phyloP scores from a whole-genome alignment of 2,113 vertebrate species.

The Ochotona curzoniae region DNA sequence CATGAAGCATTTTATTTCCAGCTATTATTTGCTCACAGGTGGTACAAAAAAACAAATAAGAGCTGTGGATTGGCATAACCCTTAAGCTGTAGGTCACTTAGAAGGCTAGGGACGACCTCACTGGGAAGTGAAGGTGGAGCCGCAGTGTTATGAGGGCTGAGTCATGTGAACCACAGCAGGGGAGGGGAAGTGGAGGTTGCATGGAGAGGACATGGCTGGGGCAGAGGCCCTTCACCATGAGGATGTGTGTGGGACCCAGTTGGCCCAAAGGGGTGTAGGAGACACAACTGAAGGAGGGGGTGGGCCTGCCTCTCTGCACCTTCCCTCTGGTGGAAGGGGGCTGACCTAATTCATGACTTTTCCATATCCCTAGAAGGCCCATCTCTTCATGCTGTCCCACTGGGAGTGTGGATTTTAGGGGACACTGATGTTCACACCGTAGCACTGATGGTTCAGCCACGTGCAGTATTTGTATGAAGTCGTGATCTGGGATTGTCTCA shows the following conservation, averaged over 20 bases:
- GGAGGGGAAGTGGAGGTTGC: neutral
- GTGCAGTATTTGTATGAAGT: neutral
- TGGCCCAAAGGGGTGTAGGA: neutral
- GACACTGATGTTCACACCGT: neutral
- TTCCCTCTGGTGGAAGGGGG: neutral
- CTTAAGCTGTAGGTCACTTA: neutral
- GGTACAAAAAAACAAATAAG: neutral
- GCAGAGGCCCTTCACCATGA: neutral
- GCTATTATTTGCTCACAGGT: neutral
- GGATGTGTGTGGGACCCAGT: fast-evolving
- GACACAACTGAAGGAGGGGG: neutral
- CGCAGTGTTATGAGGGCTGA: neutral
- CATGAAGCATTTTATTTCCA: too few species aligned
- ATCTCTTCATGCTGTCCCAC: neutral
- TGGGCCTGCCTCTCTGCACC: neutral
- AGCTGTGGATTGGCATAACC: neutral
- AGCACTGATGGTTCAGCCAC: neutral
- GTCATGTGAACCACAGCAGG: neutral
- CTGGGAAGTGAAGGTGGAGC: neutral
- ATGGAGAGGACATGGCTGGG: neutral
- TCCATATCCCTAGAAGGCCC: neutral
- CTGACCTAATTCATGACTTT: too few species aligned
- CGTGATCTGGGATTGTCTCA: neutral
- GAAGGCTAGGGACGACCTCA: neutral
- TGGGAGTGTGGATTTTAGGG: neutral